Percentiles rank a stretch among this genome's conserved stretches.
These are phyloP conservation scores for Heliothis virescens DNA, from an alignment of 1,140 invertebrate species.

Conservation along the genomic window DNA sequence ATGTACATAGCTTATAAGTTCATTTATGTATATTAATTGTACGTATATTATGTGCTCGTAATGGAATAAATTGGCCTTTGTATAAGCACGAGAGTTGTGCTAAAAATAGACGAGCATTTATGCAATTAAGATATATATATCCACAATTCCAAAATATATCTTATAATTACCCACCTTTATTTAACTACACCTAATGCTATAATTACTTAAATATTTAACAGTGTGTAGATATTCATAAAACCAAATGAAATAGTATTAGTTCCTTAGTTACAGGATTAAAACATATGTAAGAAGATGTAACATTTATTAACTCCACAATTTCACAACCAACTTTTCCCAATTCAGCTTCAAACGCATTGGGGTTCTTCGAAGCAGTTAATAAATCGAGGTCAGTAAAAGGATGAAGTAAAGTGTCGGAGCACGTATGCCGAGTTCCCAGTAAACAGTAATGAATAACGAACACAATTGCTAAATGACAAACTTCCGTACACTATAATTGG, in stretches of 20 bases:
- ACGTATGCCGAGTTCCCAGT: constrained; percentile 34
- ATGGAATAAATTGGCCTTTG: constrained; percentile 3
- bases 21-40: constrained; percentile 4
- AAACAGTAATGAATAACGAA: constrained; percentile 58
- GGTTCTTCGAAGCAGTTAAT: background rate
- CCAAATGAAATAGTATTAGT: too few species aligned
- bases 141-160: too few species aligned
- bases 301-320: background rate
- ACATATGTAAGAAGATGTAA: too few species aligned
- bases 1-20: constrained; percentile 15
- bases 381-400: constrained; percentile 27
- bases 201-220: too few species aligned
- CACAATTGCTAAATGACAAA: constrained; percentile 69
- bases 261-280: too few species aligned
- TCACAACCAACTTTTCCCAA: background rate
- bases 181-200: too few species aligned
- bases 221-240: too few species aligned
- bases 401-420: constrained; percentile 13
- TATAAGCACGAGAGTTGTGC: background rate
- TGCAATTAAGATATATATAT: too few species aligned
- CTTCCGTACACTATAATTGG: constrained; percentile 62
- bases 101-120: background rate
- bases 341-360: background rate
- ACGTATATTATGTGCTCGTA: constrained; percentile 2
- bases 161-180: too few species aligned